Evolutionary conservation across 2,113 vertebrate species (phyloP), one percentile per base, ranked within the genome.

Genomic region (Zosterops japonicus): DNA sequence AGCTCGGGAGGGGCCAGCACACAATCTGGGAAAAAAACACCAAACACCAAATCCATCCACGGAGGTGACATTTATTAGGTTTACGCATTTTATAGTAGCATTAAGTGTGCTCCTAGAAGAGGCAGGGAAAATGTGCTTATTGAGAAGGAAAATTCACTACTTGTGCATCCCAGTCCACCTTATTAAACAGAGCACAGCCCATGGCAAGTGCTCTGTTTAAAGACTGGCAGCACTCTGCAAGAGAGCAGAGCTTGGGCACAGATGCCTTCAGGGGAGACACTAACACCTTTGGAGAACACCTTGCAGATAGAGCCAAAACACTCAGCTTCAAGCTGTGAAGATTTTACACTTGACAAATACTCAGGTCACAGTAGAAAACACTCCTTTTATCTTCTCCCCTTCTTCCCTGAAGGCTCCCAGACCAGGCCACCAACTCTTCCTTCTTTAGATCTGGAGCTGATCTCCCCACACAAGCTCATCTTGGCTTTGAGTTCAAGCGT

Each of bases 21-120:
- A 83, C 63, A n/a, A 36, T 55, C 50, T 36, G 57, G 31, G 14
- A 22, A 49, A 80, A 79, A 64, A 52, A 28, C 14, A 39, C 21
- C 41, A 6, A 47, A 71, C 46, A 89, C 81, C 57, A 93, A 90
- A 91, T 92, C 67, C 79, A 94, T 87, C 69, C 79, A 74, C 70
- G 36, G 64, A 96, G 64, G 78, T 63, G 75, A 96, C 79, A 91
- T 89, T 92, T 92, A 95, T 93, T 79, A 89, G 41, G 76, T 53
- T 93, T 83, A 64, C 36, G 17, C 87, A 95, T 97, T 97, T 93
- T 77, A 89, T 47, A 96, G 89, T 12, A 75, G 89, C 92, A 83
- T 88, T 84, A 53, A 94, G 50, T 24, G 41, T 44, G 64, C 35
- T 78, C 35, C 86, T 77, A 22, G 21, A 84, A 90, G 60, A 89